Percentiles rank a stretch among this genome's conserved stretches.
phyloP scores from a whole-genome alignment of 2,797 vertebrate species.

The Moxostoma hubbsi region DNA sequence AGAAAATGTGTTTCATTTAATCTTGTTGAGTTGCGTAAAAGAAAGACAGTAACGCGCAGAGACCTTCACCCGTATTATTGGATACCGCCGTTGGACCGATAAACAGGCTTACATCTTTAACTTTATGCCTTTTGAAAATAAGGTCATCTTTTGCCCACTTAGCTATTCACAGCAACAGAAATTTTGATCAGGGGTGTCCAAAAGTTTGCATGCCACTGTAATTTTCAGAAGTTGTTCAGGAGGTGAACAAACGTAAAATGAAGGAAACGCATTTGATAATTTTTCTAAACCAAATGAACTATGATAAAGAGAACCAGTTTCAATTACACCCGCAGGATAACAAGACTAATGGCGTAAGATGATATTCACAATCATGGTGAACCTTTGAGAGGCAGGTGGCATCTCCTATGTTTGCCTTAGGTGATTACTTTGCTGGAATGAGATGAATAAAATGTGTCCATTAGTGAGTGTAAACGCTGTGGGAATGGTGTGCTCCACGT shows the following conservation, averaged over 20 bases:
- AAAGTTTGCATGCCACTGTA: no score
- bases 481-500: slow-evolving; percentile 32
- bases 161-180: no score
- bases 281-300: slow-evolving; percentile 3
- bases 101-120: no score
- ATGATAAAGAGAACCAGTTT: slow-evolving; percentile 35
- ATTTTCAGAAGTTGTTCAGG: slow-evolving; percentile 1
- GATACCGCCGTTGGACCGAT: no score
- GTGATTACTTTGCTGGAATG: slow-evolving; percentile 41
- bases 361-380: slow-evolving; percentile 39
- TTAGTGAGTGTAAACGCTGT: slow-evolving; percentile 4
- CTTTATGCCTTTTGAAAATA: no score
- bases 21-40: no score
- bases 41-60: no score
- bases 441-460: slow-evolving; percentile 46
- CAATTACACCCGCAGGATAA: slow-evolving; percentile 36
- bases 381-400: background rate
- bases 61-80: no score
- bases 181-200: no score
- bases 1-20: no score
- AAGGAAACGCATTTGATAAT: background rate
- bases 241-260: background rate
- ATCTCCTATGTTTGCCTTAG: slow-evolving; percentile 19
- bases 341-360: background rate
- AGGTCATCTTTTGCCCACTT: no score